Percentiles rank a stretch among this genome's conserved stretches.
Evolutionary conservation across 1,140 invertebrate genomes (phyloP).

Genomic region (Adelges cooleyi): DNA sequence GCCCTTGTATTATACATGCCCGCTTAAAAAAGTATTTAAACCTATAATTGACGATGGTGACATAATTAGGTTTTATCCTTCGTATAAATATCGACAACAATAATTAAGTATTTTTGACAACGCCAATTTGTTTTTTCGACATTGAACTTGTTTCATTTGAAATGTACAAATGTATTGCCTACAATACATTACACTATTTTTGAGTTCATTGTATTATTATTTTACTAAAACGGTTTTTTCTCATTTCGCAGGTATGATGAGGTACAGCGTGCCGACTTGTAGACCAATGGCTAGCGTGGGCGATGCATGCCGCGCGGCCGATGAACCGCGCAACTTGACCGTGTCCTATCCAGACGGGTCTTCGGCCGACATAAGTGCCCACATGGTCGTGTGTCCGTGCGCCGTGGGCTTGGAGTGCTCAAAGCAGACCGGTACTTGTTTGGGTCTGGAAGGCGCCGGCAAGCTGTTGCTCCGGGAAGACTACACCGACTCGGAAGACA

Average conservation of each 20-base stretch:
- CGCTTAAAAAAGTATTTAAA: no score
- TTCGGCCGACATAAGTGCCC: background rate
- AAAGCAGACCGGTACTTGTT: background rate
- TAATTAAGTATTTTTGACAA: no score
- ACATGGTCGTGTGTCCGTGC: background rate
- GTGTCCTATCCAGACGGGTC: slow-evolving; percentile 8
- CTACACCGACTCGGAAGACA: slow-evolving; percentile 15
- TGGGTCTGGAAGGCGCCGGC: slow-evolving; percentile 1
- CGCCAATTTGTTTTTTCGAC: no score
- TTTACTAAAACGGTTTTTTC: no score
- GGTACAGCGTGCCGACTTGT: slow-evolving; percentile 11
- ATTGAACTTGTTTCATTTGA: no score
- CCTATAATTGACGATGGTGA: no score
- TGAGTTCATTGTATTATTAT: no score
- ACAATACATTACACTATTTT: no score
- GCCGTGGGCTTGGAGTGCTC: background rate
- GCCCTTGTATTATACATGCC: no score
- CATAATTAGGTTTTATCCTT: no score
- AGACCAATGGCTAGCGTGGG: background rate
- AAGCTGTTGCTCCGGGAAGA: slow-evolving; percentile 5
- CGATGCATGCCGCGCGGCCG: background rate
- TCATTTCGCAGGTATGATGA: background rate
- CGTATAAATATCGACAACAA: no score
- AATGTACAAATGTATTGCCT: no score
- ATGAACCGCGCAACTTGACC: background rate